These are phyloP conservation scores for Mareca strepera DNA, from an alignment of 2,797 vertebrate genomes.

Conservation along the genomic window DNA sequence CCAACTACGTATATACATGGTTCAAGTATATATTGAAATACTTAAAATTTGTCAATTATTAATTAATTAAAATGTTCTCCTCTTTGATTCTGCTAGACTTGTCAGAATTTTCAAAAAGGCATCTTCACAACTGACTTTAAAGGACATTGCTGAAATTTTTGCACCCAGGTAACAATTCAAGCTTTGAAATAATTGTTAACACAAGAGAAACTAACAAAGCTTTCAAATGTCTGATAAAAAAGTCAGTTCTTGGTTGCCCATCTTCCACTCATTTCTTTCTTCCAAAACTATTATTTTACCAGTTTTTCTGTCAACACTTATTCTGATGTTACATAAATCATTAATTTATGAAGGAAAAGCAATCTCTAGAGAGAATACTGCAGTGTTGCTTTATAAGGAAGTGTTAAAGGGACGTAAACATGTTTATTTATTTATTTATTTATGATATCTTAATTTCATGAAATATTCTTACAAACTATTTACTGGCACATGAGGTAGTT, in stretches of 20 bases:
- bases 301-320: neutral
- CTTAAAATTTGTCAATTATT: no score
- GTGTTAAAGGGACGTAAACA: neutral
- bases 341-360: neutral
- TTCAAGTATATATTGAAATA: neutral
- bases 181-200: neutral
- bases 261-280: neutral
- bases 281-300: neutral
- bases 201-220: neutral
- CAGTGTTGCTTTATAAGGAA: neutral
- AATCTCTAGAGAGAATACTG: neutral
- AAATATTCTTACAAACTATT: neutral
- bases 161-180: neutral
- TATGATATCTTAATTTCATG: neutral
- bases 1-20: fast-evolving
- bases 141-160: neutral
- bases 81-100: neutral
- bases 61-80: neutral
- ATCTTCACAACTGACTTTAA: neutral
- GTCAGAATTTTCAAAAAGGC: neutral
- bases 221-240: neutral
- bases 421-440: neutral
- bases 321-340: neutral
- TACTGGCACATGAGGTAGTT: neutral
- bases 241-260: neutral